A percentile compares a stretch with the other conserved stretches of the same genome.
These are phyloP conservation scores for Cotesia typhae DNA, from an alignment of 1,140 invertebrate species.

Conservation along the genomic window DNA sequence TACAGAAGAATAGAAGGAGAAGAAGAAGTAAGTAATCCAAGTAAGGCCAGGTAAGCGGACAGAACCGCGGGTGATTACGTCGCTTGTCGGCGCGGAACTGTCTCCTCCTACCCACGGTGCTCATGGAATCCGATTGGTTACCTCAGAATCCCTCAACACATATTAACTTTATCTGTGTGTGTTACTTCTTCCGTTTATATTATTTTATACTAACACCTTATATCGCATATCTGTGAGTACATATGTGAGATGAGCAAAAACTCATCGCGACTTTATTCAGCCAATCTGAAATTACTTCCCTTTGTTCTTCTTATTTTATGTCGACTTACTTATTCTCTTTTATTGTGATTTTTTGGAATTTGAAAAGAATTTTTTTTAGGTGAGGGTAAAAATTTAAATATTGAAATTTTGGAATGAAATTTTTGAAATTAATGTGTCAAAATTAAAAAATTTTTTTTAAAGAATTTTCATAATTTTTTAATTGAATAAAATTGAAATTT, in stretches of 20 bases:
- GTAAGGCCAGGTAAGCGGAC: constrained; percentile 40
- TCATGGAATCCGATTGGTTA: constrained; percentile 56
- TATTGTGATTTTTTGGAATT: too few species aligned
- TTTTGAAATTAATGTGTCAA: too few species aligned
- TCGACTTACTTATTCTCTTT: not conserved
- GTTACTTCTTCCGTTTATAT: constrained; percentile 21
- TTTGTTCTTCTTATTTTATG: constrained; percentile 15
- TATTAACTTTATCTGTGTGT: constrained; percentile 21
- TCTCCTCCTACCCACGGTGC: constrained; percentile 63
- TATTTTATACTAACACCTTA: not conserved
- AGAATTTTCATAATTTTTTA: too few species aligned
- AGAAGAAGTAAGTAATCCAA: constrained; percentile 41
- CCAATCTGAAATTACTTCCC: constrained; percentile 11
- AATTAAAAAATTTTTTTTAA: too few species aligned
- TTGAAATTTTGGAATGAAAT: too few species aligned
- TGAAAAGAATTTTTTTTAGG: too few species aligned
- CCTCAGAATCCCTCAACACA: constrained; percentile 45
- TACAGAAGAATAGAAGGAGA: constrained; percentile 14
- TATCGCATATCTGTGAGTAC: not conserved
- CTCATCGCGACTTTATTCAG: not conserved
- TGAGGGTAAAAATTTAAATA: too few species aligned
- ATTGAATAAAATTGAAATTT: too few species aligned
- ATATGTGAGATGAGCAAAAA: too few species aligned
- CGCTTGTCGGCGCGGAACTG: constrained; percentile 64
- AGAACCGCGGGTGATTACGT: constrained; percentile 64